phyloP scores from a whole-genome alignment of 2,888 invertebrate species.

The Nemotelus pantherinus region DNA sequence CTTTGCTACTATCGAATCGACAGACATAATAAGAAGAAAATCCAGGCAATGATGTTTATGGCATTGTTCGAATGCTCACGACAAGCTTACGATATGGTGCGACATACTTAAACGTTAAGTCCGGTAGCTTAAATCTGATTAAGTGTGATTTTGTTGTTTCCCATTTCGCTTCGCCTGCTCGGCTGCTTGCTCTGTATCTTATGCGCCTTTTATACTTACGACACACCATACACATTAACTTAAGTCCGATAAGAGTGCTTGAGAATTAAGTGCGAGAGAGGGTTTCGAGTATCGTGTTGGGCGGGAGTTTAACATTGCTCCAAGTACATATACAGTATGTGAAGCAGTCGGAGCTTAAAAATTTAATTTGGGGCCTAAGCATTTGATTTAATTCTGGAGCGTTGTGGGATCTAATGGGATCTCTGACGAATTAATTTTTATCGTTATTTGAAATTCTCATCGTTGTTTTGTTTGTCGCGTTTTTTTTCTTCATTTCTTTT shows the following conservation, averaged over 20 bases:
- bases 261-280: conserved; percentile 4
- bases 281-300: background rate
- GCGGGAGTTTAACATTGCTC: too few species aligned
- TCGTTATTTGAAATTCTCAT: conserved; percentile 20
- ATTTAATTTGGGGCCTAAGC: conserved; percentile 33
- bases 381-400: conserved; percentile 32
- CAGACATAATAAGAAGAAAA: conserved; percentile 11
- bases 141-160: conserved; percentile 40
- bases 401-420: conserved; percentile 31
- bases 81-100: conserved; percentile 40
- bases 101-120: conserved; percentile 34
- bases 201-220: background rate
- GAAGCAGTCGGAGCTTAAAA: conserved; percentile 23
- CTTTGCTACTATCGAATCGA: conserved; percentile 31
- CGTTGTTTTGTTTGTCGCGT: background rate
- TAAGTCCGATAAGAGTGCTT: conserved; percentile 11
- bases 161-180: background rate
- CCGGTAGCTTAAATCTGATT: conserved; percentile 39
- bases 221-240: background rate
- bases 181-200: background rate
- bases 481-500: too few species aligned
- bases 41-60: conserved; percentile 36
- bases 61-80: conserved; percentile 34
- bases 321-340: background rate
- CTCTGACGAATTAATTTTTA: conserved; percentile 32